Conservation (phyloP, 2,888 invertebrate species). For the Netelia fuscicornis region DNA sequence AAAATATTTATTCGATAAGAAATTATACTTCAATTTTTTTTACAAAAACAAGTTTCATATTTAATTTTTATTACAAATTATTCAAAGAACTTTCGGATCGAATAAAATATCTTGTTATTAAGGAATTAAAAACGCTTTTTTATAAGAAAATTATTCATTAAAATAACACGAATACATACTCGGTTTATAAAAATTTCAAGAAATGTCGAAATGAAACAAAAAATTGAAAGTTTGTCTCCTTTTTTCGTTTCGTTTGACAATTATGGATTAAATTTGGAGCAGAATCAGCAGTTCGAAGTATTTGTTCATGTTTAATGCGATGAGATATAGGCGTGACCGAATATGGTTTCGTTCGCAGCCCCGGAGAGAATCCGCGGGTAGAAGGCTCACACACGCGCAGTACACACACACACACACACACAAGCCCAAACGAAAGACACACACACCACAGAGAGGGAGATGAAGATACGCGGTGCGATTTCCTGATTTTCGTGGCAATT, state of each 20-base stretch:
- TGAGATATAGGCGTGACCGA: constrained; percentile 56
- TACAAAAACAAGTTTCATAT: too few relatives aligned
- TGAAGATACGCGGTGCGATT: constrained; percentile 73
- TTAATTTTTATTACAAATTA: too few relatives aligned
- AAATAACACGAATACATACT: too few relatives aligned
- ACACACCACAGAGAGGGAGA: constrained; percentile 35
- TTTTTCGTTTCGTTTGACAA: not conserved
- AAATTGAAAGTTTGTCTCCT: too few relatives aligned
- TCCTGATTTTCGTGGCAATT: constrained; percentile 82
- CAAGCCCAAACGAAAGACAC: constrained; percentile 45
- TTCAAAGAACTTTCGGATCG: too few relatives aligned
- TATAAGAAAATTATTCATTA: too few relatives aligned
- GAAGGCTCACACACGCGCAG: not conserved
- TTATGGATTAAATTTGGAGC: not conserved
- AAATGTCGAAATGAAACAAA: too few relatives aligned
- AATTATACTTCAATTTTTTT: too few relatives aligned
- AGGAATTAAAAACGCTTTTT: too few relatives aligned
- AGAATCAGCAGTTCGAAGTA: constrained; percentile 3
- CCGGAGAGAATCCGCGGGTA: not conserved
- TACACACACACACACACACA: constrained; percentile 14
- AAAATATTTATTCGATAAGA: too few relatives aligned
- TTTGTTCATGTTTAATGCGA: constrained; percentile 36
- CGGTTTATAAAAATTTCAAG: too few relatives aligned
- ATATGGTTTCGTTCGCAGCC: constrained; percentile 59
- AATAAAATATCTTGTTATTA: too few relatives aligned